Evolutionary conservation across 1,140 invertebrate species (phyloP).

Genomic region (Pristionchus pacificus): DNA sequence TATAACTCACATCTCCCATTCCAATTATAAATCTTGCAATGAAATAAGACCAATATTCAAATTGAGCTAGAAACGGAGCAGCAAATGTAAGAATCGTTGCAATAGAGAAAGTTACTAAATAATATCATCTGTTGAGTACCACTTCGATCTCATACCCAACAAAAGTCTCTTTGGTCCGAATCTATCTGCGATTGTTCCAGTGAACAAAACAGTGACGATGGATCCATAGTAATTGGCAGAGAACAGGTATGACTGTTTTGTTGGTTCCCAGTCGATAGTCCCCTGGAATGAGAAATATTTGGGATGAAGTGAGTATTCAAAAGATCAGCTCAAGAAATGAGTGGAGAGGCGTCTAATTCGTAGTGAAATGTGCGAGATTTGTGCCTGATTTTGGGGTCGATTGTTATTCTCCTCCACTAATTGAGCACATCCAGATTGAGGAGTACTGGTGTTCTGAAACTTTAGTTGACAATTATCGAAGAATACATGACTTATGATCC

Average conservation of each 20-base stretch:
- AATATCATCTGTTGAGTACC: neutral
- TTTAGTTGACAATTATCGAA: too few relatives aligned
- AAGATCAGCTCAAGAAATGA: too few relatives aligned
- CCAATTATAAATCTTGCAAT: neutral
- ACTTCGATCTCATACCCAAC: neutral
- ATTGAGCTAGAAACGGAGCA: neutral
- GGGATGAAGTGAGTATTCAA: too few relatives aligned
- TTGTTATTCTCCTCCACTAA: neutral
- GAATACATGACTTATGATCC: too few relatives aligned
- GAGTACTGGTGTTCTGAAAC: too few relatives aligned
- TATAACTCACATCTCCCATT: neutral
- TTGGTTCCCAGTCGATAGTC: neutral
- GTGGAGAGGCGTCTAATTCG: too few relatives aligned
- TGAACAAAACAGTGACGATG: neutral
- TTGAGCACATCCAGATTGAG: too few relatives aligned
- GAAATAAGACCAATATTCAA: neutral
- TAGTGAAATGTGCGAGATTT: too few relatives aligned
- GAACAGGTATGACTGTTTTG: neutral
- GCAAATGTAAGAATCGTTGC: neutral
- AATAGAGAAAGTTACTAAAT: neutral
- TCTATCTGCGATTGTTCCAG: neutral
- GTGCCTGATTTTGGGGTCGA: neutral
- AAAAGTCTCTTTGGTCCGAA: neutral
- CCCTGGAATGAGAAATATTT: too few relatives aligned
- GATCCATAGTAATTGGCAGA: neutral